Base-by-base conservation (phyloP, 2,113 vertebrate genomes). In the Scatophagus argus region DNA sequence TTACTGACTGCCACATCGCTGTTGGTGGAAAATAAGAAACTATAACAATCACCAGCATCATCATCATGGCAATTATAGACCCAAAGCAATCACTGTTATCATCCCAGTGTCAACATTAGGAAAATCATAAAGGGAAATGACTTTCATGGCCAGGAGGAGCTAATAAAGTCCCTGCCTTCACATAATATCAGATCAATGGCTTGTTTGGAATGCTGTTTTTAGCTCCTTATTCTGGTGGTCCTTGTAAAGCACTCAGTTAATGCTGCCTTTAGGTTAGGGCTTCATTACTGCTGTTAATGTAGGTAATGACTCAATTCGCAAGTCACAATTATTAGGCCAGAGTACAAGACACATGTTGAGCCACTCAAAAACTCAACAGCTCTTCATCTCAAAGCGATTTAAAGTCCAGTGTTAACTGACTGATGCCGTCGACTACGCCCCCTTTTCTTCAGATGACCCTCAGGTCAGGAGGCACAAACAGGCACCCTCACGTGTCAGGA, bases 151-250 rank as follows among this genome's bases (percentile, higher is more conserved):
- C 56, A 14, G 58, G 51, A 79, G 55, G 55, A 47, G 55, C 41
- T 3, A 25, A 77, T 58, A 66, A 60, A 74, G 67, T 43, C 14
- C 14, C 56, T 52, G 49, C 82, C 60, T 64, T 66, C 65, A 74
- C 11, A 23, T 27, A 19, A 65, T 13, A 55, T 74, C 2, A 39
- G 32, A 79, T 77, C 65, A 52, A 27, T 46, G 60, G 21, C 19
- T 70, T 39, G 29, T 77, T 64, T 71, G 65, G n/a, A 31, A 52
- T 9, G 6, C 10, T 52, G 10, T 47, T 69, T 34, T 56, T 19
- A 8, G 19, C 39, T 31, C 13, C 5, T 49, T 43, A 49, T 38
- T 32, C 17, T 34, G 25, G 52, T 12, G 10, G 21, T 25, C 58
- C 21, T 4, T 49, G 29, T 38, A 32, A 34, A 54, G 32, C 32